A percentile compares a stretch with the other conserved stretches of the same genome.
Conservation (phyloP, 2,888 invertebrate species). For the Chymomyza fuscimana region DNA sequence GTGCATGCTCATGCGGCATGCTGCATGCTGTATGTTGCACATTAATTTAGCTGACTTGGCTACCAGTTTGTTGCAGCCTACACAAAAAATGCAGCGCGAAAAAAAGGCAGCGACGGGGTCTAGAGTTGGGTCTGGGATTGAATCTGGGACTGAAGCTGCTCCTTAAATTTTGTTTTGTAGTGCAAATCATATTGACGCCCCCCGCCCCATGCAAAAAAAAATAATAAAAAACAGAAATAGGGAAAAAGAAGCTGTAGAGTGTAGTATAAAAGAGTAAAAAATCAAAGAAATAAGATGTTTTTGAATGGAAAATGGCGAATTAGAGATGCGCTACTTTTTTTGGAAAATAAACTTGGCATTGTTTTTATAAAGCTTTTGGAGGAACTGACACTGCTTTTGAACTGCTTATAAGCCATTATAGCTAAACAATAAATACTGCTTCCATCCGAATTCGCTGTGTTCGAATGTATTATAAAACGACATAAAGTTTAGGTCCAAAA, state of each 20-base stretch:
- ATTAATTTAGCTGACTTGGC: slow-evolving; percentile 59
- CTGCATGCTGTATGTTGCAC: slow-evolving; percentile 20
- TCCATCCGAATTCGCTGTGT: no score
- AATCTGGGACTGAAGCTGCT: slow-evolving; percentile 43
- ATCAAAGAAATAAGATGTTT: slow-evolving; percentile 15
- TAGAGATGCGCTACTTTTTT: background rate
- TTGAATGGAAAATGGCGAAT: background rate
- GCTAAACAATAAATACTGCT: no score
- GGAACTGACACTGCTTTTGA: no score
- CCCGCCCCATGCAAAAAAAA: slow-evolving; percentile 13
- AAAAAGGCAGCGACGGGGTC: slow-evolving; percentile 52
- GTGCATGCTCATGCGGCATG: slow-evolving; percentile 1
- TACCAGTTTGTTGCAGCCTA: slow-evolving; percentile 55
- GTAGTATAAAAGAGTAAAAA: background rate
- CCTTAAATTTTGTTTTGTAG: slow-evolving; percentile 68
- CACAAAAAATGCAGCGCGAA: slow-evolving; percentile 74
- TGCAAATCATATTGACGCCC: slow-evolving; percentile 69
- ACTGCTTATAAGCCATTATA: no score
- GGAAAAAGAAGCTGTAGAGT: background rate
- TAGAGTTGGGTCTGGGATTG: background rate
- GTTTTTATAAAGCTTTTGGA: no score
- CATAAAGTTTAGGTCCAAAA: no score
- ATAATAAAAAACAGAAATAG: background rate
- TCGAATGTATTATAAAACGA: no score
- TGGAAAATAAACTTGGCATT: no score